A percentile compares a stretch with the other conserved stretches of the same genome.
phyloP scores from a whole-genome alignment of 2,113 vertebrate species.

The Nerophis lumbriciformis region DNA sequence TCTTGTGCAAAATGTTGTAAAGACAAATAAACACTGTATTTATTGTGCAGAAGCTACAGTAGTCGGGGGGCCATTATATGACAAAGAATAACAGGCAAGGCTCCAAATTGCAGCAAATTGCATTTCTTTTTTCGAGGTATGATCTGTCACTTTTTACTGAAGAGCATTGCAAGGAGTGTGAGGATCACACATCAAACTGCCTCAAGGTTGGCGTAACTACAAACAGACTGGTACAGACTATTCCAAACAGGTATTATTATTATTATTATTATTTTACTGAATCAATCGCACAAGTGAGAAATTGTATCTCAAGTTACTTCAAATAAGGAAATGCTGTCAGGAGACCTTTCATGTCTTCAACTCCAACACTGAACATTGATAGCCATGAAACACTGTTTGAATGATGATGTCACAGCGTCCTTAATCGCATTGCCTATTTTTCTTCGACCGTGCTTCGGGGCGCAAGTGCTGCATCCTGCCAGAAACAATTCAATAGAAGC shows the following conservation, averaged over 20 bases:
- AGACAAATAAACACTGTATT: too few relatives aligned
- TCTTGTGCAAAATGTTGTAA: too few relatives aligned
- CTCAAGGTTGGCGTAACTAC: slow-evolving; percentile 69
- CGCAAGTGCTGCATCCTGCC: slow-evolving; percentile 63
- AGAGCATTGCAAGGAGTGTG: slow-evolving; percentile 69
- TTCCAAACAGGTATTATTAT: slow-evolving; percentile 63
- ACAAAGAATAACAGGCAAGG: too few relatives aligned
- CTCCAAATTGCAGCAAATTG: too few relatives aligned
- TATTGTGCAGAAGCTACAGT: too few relatives aligned
- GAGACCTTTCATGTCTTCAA: slow-evolving; percentile 65
- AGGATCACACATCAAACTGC: slow-evolving; percentile 67
- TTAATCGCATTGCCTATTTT: slow-evolving; percentile 71
- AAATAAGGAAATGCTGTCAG: slow-evolving; percentile 76
- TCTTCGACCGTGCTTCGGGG: slow-evolving; percentile 56
- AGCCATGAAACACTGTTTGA: slow-evolving; percentile 66
- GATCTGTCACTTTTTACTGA: slow-evolving; percentile 63
- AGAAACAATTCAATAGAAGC: slow-evolving; percentile 48
- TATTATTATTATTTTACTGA: slow-evolving; percentile 33
- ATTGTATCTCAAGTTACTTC: slow-evolving; percentile 73
- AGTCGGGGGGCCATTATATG: too few relatives aligned
- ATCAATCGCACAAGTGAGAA: slow-evolving; percentile 53
- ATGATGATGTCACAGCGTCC: slow-evolving; percentile 67
- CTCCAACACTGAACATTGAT: slow-evolving; percentile 45
- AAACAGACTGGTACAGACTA: slow-evolving; percentile 70
- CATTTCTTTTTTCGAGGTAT: slow-evolving; percentile 11